These are phyloP conservation scores for Corythornis madagascariensis DNA, from an alignment of 2,113 vertebrate genomes.

Conservation along the genomic window DNA sequence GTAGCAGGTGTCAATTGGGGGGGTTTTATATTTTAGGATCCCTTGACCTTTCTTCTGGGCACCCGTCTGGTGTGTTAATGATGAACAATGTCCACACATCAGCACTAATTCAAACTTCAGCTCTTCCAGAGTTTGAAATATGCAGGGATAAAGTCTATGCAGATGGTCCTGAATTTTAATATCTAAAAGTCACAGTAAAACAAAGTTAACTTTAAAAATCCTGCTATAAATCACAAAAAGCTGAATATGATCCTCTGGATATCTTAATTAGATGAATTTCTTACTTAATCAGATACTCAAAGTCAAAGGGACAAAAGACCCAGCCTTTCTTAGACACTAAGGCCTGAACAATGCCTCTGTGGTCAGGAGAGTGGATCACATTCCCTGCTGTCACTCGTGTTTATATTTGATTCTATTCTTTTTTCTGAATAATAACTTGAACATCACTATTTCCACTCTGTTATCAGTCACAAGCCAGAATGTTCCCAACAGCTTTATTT, in stretches of 20 bases:
- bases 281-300: constrained; percentile 58
- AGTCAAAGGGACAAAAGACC: constrained; percentile 60
- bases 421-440: background rate
- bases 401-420: background rate
- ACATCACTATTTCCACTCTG: background rate
- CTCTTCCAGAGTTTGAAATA: constrained; percentile 73
- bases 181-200: constrained; percentile 67
- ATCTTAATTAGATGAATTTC: constrained; percentile 69
- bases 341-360: background rate
- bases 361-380: constrained; percentile 1
- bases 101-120: constrained; percentile 74
- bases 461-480: background rate
- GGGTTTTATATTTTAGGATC: constrained; percentile 56
- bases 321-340: background rate
- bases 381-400: background rate
- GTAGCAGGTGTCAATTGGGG: constrained; percentile 36
- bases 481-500: background rate
- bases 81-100: constrained; percentile 74
- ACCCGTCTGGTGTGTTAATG: constrained; percentile 66
- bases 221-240: constrained; percentile 69
- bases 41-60: constrained; percentile 70
- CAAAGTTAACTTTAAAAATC: constrained; percentile 74
- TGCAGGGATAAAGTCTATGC: constrained; percentile 64
- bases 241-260: constrained; percentile 57
- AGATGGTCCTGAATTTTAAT: constrained; percentile 74